Conservation (phyloP, 2,797 vertebrate species). For the Echeneis naucrates region DNA sequence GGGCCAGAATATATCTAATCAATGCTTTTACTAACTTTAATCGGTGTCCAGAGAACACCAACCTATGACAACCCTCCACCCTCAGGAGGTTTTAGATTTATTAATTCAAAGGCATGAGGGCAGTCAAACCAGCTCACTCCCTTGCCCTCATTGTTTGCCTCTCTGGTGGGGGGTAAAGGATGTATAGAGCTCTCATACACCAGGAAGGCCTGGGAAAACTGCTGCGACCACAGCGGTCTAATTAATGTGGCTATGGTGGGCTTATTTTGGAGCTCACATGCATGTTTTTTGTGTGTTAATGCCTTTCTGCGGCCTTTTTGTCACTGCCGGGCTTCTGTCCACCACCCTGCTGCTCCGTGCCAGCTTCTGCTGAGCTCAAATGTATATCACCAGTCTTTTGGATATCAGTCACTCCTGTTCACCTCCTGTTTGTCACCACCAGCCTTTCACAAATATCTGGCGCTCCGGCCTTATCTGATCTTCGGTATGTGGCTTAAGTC, state of each 20-base stretch:
- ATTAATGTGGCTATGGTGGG: slow-evolving; percentile 52
- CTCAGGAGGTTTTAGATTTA: slow-evolving; percentile 42
- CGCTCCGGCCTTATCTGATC: slow-evolving; percentile 1
- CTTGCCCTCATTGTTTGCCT: slow-evolving; percentile 55
- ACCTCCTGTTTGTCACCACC: slow-evolving; percentile 3
- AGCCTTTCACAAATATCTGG: slow-evolving; percentile 18
- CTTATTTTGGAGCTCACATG: slow-evolving; percentile 44
- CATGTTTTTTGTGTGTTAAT: slow-evolving; percentile 31
- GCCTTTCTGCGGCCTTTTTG: slow-evolving; percentile 3
- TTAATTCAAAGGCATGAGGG: slow-evolving; percentile 47
- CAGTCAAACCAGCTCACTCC: slow-evolving; percentile 43
- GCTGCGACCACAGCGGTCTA: slow-evolving; percentile 37
- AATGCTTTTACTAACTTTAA: slow-evolving; percentile 1
- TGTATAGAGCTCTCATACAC: slow-evolving; percentile 36
- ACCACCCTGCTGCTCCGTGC: slow-evolving; percentile 9
- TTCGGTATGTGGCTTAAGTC: slow-evolving; percentile 13
- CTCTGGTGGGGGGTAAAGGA: slow-evolving; percentile 27
- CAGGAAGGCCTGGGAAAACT: slow-evolving; percentile 68
- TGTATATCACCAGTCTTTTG: not conserved
- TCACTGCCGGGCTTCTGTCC: not conserved
- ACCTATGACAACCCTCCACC: not conserved
- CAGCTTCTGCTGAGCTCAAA: not conserved
- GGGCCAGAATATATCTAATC: not conserved
- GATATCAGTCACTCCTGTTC: slow-evolving; percentile 8
- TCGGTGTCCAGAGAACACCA: slow-evolving; percentile 21